Conservation (phyloP, 2,888 invertebrate genomes). For the Chouioia cunea region DNA sequence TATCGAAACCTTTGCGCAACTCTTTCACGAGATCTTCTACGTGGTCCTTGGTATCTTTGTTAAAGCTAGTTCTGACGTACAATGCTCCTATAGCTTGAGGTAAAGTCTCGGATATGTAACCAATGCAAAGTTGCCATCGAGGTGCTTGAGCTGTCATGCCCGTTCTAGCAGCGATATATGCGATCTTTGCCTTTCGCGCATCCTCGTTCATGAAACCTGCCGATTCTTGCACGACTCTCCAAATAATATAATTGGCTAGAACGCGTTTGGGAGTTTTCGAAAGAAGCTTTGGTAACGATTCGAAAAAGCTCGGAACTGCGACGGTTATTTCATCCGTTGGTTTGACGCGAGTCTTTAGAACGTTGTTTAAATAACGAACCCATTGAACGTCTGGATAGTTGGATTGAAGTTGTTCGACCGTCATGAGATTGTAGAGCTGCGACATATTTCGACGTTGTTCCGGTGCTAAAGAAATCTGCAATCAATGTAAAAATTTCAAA, state of each 20-base stretch:
- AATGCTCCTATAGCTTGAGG: constrained; percentile 83
- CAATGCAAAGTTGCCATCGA: constrained; percentile 87
- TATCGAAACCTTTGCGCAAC: constrained; percentile 84
- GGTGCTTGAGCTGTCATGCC: constrained; percentile 64
- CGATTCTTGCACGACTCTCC: constrained; percentile 67
- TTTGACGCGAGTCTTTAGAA: constrained; percentile 74
- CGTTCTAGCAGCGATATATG: constrained; percentile 70
- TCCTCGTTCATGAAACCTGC: constrained; percentile 62
- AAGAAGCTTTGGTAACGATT: constrained; percentile 13
- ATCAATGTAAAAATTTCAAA: background rate
- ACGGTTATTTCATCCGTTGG: constrained; percentile 83
- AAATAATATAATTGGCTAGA: constrained; percentile 71
- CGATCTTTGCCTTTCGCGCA: constrained; percentile 60
- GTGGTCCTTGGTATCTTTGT: constrained; percentile 86
- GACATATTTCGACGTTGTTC: constrained; percentile 90
- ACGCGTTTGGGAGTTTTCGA: constrained; percentile 59
- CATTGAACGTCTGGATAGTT: constrained; percentile 84
- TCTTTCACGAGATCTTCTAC: constrained; percentile 85
- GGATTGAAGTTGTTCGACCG: constrained; percentile 78
- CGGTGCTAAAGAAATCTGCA: constrained; percentile 71
- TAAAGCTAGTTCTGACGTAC: constrained; percentile 88
- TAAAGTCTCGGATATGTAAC: constrained; percentile 82
- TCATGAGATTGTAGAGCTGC: constrained; percentile 88
- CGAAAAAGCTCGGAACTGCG: constrained; percentile 75
- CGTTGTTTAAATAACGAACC: constrained; percentile 83